These are phyloP conservation scores for Emmelina monodactyla DNA, from an alignment of 2,888 invertebrate genomes.

Conservation along the genomic window DNA sequence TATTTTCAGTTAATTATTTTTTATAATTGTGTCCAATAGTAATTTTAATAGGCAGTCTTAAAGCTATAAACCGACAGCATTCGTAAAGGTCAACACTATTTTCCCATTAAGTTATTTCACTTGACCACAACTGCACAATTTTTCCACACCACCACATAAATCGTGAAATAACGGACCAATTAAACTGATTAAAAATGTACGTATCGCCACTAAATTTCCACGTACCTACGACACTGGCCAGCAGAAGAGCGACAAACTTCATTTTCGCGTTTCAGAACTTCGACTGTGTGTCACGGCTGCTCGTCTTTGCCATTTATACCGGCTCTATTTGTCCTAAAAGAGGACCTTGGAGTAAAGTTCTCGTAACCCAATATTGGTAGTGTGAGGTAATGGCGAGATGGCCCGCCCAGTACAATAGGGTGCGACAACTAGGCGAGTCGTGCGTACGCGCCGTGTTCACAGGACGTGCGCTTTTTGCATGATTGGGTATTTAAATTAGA, in stretches of 20 bases:
- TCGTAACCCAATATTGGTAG: constrained; percentile 65
- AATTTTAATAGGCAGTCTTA: too few relatives aligned
- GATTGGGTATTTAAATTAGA: not conserved
- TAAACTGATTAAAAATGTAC: too few relatives aligned
- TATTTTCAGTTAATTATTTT: too few relatives aligned
- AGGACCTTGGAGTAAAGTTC: constrained; percentile 62
- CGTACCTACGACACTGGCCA: constrained; percentile 53
- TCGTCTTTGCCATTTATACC: constrained; percentile 58
- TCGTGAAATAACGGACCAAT: too few relatives aligned
- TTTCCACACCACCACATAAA: too few relatives aligned
- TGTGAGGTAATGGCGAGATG: constrained; percentile 64
- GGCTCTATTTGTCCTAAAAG: constrained; percentile 59
- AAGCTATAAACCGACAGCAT: too few relatives aligned
- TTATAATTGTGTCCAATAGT: too few relatives aligned
- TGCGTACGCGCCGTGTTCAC: constrained; percentile 36
- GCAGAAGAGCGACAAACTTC: constrained; percentile 39
- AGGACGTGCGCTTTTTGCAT: constrained; percentile 34
- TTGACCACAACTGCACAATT: too few relatives aligned
- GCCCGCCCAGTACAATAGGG: constrained; percentile 62
- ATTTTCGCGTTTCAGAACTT: constrained; percentile 48
- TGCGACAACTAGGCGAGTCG: constrained; percentile 63
- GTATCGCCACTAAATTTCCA: constrained; percentile 21
- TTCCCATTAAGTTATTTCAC: too few relatives aligned
- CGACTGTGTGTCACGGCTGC: constrained; percentile 51
- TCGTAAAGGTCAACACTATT: too few relatives aligned